Conservation (phyloP, 2,797 vertebrate species). For the Oceanodroma leucorhoa region DNA sequence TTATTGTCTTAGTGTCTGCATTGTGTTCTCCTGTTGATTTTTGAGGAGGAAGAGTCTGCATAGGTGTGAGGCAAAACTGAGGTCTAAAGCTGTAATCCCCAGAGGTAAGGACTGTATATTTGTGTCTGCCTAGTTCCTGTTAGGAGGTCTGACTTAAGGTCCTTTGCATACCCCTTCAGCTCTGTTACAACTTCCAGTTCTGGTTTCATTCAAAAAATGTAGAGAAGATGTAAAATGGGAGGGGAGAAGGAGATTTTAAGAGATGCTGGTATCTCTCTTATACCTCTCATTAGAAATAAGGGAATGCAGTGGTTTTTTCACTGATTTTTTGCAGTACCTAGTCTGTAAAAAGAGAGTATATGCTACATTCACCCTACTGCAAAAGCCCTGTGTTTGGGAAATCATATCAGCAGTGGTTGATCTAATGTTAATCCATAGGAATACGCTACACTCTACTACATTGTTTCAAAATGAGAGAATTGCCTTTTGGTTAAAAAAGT, state of each 20-base stretch:
- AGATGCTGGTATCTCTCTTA: background rate
- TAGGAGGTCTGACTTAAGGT: background rate
- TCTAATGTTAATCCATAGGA: background rate
- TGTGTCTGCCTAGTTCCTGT: background rate
- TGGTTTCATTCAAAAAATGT: background rate
- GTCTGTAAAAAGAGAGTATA: background rate
- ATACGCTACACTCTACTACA: background rate
- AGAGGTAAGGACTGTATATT: background rate
- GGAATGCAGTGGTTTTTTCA: background rate
- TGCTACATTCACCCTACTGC: background rate
- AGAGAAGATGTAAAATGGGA: background rate
- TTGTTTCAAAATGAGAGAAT: background rate
- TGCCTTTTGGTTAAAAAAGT: background rate
- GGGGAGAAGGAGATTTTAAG: background rate
- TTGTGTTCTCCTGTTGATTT: background rate
- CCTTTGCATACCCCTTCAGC: background rate
- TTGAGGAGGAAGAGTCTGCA: background rate
- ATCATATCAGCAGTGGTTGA: background rate
- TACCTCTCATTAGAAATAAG: background rate
- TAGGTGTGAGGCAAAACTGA: background rate
- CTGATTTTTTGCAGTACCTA: background rate
- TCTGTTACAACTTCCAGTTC: background rate
- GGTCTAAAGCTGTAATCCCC: background rate
- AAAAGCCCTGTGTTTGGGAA: background rate
- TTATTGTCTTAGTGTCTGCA: background rate